Conservation (phyloP, 2,888 invertebrate genomes). For the Hemistola chrysoprasaria region DNA sequence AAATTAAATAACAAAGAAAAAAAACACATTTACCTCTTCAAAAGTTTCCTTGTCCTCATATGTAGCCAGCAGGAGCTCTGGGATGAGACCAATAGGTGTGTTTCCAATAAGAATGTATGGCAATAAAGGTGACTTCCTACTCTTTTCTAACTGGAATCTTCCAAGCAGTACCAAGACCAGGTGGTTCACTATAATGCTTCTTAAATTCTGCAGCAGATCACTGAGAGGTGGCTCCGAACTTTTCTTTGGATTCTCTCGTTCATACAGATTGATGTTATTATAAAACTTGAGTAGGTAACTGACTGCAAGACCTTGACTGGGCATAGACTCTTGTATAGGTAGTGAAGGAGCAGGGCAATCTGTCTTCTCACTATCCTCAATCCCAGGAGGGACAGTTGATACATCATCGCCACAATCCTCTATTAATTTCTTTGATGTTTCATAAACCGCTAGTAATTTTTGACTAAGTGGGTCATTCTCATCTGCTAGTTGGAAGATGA, state of each 20-base stretch:
- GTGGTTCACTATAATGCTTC: constrained; percentile 78
- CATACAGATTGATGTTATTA: constrained; percentile 87
- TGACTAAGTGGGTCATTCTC: constrained; percentile 82
- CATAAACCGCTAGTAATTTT: constrained; percentile 66
- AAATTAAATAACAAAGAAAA: constrained; percentile 4
- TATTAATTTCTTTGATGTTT: constrained; percentile 68
- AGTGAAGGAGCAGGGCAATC: constrained; percentile 72
- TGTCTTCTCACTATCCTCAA: constrained; percentile 62
- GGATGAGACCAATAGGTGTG: constrained; percentile 88
- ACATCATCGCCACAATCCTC: constrained; percentile 71
- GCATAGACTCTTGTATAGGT: constrained; percentile 65
- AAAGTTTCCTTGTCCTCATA: constrained; percentile 83
- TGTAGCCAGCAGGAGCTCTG: constrained; percentile 84
- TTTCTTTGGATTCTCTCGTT: constrained; percentile 88
- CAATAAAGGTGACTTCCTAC: constrained; percentile 84
- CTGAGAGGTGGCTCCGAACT: constrained; percentile 88
- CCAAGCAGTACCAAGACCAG: constrained; percentile 83
- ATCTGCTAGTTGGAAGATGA: constrained; percentile 81
- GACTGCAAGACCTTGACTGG: constrained; percentile 68
- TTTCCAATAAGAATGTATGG: constrained; percentile 86
- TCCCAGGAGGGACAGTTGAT: constrained; percentile 52
- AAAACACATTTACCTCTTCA: constrained; percentile 56
- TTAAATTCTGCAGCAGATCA: constrained; percentile 82
- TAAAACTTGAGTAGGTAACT: constrained; percentile 81
- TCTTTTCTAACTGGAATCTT: constrained; percentile 75